Evolutionary conservation across 2,113 vertebrate genomes (phyloP), one percentile per base, ranked within the genome.

Genomic region (Rhinogobius similis): DNA sequence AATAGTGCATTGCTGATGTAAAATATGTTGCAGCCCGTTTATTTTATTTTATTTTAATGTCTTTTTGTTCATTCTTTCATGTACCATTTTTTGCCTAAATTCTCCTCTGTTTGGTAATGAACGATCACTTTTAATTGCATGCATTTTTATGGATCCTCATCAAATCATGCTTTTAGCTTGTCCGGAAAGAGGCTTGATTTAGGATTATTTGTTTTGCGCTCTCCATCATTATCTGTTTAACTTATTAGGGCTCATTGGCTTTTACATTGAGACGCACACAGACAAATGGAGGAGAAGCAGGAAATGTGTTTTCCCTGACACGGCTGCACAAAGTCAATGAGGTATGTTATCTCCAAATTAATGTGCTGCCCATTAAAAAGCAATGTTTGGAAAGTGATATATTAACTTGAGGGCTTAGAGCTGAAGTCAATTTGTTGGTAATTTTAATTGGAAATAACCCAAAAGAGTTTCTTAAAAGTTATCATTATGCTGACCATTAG

Each of bases 71-170:
- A 36, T 36, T 36, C 32, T 36, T 36, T 8, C 32, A 36, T 36
- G 2, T 5, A 36, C 32, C 32, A 36, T 36, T 36, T n/a, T 36
- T 5, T 36, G 32, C 32, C 32, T 36, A 36, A 21, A n/a, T n/a
- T 68, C 65, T 32, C 32, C 52, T 68, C 59, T 82, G 67, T 79
- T 67, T 68, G 63, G 53, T 79, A 70, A 82, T 87, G 70, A 84
- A 83, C 77, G 83, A 80, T 85, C 76, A 86, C 82, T 79, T 88
- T 82, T 85, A 87, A 87, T 87, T 32, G n/a, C 53, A 62, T 43
- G 29, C 55, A 32, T 85, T 86, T 74, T 75, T 76, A 79, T 77
- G 61, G 77, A 82, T 82, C 81, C 43, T 76, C 79, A 85, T 90
- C 68, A 79, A 81, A 81, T 68, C 46, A 62, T 11, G 44, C 46